Percentiles rank a stretch among this genome's conserved stretches.
These are phyloP conservation scores for Neoscelio sp. DNA, from an alignment of 2,888 invertebrate species.

Conservation along the genomic window DNA sequence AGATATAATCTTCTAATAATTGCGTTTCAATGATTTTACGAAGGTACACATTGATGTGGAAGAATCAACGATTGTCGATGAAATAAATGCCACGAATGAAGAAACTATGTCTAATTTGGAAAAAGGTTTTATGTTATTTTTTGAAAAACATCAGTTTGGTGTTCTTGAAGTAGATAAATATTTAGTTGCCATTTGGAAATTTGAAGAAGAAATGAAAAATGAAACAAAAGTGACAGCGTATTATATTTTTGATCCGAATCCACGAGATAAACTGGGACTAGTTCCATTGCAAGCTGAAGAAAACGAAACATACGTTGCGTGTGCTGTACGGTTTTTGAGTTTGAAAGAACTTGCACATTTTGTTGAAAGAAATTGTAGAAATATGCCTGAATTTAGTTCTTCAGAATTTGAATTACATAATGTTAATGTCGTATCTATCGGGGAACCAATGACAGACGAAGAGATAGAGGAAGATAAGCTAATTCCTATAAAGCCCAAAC, in stretches of 20 bases:
- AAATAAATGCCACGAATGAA: slow-evolving; percentile 75
- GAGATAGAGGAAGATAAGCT: slow-evolving; percentile 76
- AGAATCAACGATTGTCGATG: slow-evolving; percentile 79
- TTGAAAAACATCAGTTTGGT: slow-evolving; percentile 79
- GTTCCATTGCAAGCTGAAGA: slow-evolving; percentile 10
- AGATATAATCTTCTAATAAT: neutral
- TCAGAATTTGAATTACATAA: slow-evolving; percentile 76
- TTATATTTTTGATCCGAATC: slow-evolving; percentile 83
- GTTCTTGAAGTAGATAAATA: slow-evolving; percentile 80
- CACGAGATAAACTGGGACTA: slow-evolving; percentile 75
- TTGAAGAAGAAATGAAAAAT: slow-evolving; percentile 73
- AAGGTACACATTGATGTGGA: slow-evolving; percentile 78
- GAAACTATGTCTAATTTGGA: slow-evolving; percentile 76
- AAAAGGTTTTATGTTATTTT: slow-evolving; percentile 80
- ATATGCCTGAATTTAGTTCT: slow-evolving; percentile 46
- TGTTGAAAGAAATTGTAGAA: slow-evolving; percentile 77
- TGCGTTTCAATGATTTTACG: slow-evolving; percentile 77
- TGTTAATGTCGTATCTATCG: slow-evolving; percentile 70
- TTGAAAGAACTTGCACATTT: slow-evolving; percentile 78
- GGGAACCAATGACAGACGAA: slow-evolving; percentile 75
- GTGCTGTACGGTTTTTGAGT: slow-evolving; percentile 80
- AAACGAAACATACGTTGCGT: slow-evolving; percentile 75
- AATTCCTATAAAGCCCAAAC: slow-evolving; percentile 79
- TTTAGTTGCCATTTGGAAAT: slow-evolving; percentile 83
- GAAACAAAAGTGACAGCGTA: slow-evolving; percentile 74